Evolutionary conservation across 2,113 vertebrate species (phyloP).

Genomic region (Lagopus muta): DNA sequence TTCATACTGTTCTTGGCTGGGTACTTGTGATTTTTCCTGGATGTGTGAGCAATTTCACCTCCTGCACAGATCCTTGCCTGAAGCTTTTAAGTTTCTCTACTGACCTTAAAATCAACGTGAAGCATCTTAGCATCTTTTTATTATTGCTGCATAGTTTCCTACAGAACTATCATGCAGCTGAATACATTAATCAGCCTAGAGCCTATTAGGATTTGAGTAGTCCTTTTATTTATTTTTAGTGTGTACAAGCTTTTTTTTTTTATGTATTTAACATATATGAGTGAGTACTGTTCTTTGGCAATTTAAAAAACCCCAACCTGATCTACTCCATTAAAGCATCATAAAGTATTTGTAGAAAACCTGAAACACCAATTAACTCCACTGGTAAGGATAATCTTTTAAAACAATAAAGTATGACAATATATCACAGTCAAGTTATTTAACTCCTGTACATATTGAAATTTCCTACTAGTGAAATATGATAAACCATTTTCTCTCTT

Average conservation of each 20-base stretch:
- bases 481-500: background rate
- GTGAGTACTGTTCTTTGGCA: background rate
- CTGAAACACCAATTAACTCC: background rate
- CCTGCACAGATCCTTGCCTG: background rate
- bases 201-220: background rate
- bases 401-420: background rate
- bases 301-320: too few relatives aligned
- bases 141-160: background rate
- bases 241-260: background rate
- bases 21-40: background rate
- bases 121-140: background rate
- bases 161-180: background rate
- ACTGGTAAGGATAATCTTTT: background rate
- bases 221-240: background rate
- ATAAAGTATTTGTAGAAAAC: accelerated
- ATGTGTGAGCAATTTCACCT: background rate
- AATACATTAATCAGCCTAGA: background rate
- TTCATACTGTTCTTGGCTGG: background rate
- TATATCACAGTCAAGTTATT: background rate
- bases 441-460: background rate
- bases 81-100: background rate
- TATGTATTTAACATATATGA: background rate
- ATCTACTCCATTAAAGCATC: background rate
- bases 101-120: background rate
- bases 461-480: background rate